Evolutionary conservation across 1,140 invertebrate species (phyloP).

Genomic region (Rhagoletis pomonella): DNA sequence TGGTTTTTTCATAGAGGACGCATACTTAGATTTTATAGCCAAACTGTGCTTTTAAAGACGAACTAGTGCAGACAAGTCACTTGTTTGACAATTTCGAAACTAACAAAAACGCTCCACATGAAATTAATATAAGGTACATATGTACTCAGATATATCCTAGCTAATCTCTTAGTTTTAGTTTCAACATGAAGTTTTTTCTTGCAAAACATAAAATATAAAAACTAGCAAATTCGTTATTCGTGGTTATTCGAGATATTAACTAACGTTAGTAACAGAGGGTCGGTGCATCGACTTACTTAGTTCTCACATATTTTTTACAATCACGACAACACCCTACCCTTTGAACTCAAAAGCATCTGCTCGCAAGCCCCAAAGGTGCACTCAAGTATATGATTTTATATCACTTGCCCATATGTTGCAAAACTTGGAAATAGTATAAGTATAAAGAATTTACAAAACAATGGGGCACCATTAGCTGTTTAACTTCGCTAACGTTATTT

Average conservation of each 20-base stretch:
- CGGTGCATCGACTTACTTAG: neutral
- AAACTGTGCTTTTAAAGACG: too few relatives aligned
- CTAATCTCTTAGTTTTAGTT: too few relatives aligned
- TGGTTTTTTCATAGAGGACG: neutral
- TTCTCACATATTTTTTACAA: conserved; percentile 9
- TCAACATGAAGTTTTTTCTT: too few relatives aligned
- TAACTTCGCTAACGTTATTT: conserved; percentile 19
- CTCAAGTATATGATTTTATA: conserved; percentile 53
- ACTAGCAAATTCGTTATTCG: too few relatives aligned
- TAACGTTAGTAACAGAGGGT: neutral
- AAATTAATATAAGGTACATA: too few relatives aligned
- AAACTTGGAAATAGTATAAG: neutral
- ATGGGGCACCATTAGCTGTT: conserved; percentile 34
- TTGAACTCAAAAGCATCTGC: conserved; percentile 13
- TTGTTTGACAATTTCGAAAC: too few relatives aligned
- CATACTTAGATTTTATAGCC: neutral
- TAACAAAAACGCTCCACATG: too few relatives aligned
- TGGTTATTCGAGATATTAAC: neutral
- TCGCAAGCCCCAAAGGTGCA: conserved; percentile 41
- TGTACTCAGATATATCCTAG: too few relatives aligned
- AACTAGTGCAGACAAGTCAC: too few relatives aligned
- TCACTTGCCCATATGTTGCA: conserved; percentile 53
- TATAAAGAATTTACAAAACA: conserved; percentile 19
- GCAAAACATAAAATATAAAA: too few relatives aligned
- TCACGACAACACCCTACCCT: neutral